Evolutionary conservation across 2,797 vertebrate species (phyloP).

Genomic region (Fratercula arctica): DNA sequence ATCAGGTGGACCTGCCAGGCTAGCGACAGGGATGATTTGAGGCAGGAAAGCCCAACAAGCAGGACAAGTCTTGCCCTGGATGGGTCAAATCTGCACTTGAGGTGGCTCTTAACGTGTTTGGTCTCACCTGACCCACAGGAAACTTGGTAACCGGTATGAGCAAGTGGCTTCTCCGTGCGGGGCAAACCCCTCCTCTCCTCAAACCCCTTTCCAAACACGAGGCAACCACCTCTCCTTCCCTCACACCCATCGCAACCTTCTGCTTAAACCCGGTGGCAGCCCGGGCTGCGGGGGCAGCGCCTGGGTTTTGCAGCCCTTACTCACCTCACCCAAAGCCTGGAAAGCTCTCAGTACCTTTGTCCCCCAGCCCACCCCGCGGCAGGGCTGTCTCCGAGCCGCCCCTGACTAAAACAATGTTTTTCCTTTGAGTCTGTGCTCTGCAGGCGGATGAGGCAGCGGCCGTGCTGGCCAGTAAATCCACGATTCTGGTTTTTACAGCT

Average conservation of each 20-base stretch:
- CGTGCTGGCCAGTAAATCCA: background rate
- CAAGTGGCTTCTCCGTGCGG: background rate
- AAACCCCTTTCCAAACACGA: background rate
- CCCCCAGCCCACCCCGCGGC: background rate
- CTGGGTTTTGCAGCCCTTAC: background rate
- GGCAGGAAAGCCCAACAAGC: background rate
- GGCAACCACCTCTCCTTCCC: background rate
- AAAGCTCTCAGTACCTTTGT: background rate
- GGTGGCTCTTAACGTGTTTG: background rate
- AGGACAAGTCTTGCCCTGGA: background rate
- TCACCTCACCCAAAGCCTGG: background rate
- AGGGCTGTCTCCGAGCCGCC: background rate
- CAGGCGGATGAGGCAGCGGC: background rate
- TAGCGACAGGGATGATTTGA: background rate
- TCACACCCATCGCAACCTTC: background rate
- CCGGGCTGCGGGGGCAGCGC: fast-evolving
- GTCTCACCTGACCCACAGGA: background rate
- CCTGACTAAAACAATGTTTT: background rate
- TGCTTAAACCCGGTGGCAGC: background rate
- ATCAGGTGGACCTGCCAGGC: background rate
- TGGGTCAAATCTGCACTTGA: background rate
- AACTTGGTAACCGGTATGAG: background rate
- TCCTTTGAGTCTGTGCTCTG: background rate
- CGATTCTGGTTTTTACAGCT: background rate
- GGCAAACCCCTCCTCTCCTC: background rate